Conservation (phyloP, 2,888 invertebrate genomes). For the Scaptodrosophila latifasciaeformis region DNA sequence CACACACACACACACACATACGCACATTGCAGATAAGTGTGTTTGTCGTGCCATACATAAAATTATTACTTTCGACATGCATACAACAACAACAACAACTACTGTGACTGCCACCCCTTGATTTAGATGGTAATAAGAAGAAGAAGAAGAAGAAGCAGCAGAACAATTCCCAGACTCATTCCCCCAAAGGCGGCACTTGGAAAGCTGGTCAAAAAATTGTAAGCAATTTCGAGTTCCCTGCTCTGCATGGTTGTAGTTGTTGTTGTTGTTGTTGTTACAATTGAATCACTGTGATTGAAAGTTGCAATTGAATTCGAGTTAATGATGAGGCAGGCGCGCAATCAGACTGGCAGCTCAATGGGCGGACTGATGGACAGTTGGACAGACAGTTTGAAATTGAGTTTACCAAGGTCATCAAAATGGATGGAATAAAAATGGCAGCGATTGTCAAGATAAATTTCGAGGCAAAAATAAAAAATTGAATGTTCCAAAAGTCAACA, state of each 20-base stretch:
- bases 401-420: no score
- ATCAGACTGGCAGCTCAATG: no score
- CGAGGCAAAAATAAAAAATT: no score
- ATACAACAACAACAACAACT: conserved; percentile 30
- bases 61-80: conserved; percentile 68
- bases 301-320: background rate
- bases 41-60: conserved; percentile 66
- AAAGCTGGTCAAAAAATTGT: background rate
- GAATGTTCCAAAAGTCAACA: no score
- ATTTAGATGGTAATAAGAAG: no score
- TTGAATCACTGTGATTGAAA: conserved; percentile 1
- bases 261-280: conserved; percentile 19
- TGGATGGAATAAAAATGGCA: no score
- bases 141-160: conserved; percentile 21
- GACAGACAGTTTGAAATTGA: no score
- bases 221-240: background rate
- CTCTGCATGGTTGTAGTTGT: conserved; percentile 10
- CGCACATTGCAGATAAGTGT: conserved; percentile 64
- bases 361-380: no score
- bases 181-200: no score
- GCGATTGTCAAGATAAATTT: no score
- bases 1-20: conserved; percentile 29
- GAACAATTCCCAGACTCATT: no score
- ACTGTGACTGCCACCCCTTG: background rate
- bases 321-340: no score